Evolutionary conservation across 2,888 invertebrate species (phyloP).

Genomic region (Drosophila demipolita): DNA sequence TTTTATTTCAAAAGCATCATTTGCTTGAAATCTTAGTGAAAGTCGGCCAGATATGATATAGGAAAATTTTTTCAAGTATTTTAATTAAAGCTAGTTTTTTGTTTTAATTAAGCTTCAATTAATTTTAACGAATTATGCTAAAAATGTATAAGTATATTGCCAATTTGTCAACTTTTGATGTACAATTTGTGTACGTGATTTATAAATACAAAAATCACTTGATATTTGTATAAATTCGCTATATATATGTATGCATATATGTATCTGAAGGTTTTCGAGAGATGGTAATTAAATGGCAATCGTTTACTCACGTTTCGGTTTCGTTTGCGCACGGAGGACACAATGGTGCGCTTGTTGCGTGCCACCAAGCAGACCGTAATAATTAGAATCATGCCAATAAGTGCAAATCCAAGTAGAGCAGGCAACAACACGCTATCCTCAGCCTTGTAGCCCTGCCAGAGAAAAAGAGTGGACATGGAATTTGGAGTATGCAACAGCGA

Average conservation of each 20-base stretch:
- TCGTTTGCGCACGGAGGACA: constrained; percentile 83
- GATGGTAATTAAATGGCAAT: constrained; percentile 62
- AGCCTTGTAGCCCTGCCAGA: constrained; percentile 86
- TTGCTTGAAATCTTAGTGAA: background rate
- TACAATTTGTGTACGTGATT: background rate
- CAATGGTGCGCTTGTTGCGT: constrained; percentile 84
- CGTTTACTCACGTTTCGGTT: constrained; percentile 83
- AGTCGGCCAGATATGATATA: background rate
- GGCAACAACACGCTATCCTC: constrained; percentile 88
- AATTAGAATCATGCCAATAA: constrained; percentile 86
- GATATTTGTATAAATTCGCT: background rate
- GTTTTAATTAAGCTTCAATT: background rate
- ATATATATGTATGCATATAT: background rate
- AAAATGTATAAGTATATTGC: background rate
- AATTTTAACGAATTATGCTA: background rate
- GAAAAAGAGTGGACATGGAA: background rate
- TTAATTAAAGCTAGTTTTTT: background rate
- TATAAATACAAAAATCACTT: background rate
- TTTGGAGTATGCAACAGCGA: background rate
- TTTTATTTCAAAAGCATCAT: background rate
- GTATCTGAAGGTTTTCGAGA: constrained; percentile 30
- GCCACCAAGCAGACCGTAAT: constrained; percentile 86
- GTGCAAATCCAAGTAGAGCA: constrained; percentile 85
- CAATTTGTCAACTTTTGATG: background rate
- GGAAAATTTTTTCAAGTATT: background rate